Evolutionary conservation across 2,797 vertebrate species (phyloP).

Genomic region (Lepidocolaptes lacrymiger): DNA sequence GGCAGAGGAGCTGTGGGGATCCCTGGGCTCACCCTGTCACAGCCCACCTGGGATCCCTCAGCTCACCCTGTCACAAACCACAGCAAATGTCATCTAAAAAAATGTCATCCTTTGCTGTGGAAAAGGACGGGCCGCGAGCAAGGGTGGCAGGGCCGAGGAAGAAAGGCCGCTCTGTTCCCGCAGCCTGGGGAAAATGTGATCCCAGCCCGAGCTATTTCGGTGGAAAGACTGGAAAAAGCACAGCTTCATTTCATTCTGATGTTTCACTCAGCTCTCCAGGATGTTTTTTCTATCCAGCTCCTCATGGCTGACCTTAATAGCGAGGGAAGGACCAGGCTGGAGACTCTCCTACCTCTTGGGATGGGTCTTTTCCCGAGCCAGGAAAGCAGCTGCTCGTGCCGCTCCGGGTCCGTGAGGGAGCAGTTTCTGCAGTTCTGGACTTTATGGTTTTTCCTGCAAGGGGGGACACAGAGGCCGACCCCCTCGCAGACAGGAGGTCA

Average conservation of each 20-base stretch:
- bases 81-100: no score
- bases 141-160: not conserved
- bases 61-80: no score
- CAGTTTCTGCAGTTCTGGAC: not conserved
- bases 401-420: not conserved
- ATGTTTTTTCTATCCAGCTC: not conserved
- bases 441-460: not conserved
- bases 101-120: no score
- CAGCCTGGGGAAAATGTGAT: not conserved
- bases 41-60: no score
- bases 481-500: not conserved
- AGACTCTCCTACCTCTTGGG: not conserved
- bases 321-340: not conserved
- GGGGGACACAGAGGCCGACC: no score
- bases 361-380: not conserved
- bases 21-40: no score
- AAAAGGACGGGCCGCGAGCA: not conserved
- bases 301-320: not conserved
- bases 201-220: not conserved
- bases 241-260: accelerated
- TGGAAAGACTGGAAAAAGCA: not conserved
- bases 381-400: not conserved
- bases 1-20: not conserved
- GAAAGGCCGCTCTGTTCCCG: not conserved
- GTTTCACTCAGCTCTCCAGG: not conserved